Evolutionary conservation across 2,888 invertebrate genomes (phyloP), one percentile per base, ranked within the genome.

Genomic region (Calliphora vomitoria): DNA sequence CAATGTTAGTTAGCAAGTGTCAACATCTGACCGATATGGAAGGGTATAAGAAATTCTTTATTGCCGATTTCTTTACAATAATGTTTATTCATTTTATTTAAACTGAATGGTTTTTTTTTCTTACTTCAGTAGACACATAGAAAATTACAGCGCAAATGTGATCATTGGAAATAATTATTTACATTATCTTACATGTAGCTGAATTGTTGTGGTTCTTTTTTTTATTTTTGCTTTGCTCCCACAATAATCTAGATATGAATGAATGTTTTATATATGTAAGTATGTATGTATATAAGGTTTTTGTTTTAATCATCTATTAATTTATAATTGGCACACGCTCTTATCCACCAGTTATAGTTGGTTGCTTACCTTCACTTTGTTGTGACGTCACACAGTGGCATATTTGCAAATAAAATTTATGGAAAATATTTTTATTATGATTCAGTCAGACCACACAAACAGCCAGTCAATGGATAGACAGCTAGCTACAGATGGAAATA

Each of bases 381-480:
- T 66, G 71, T 83, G 86, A 87, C 86, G 86, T 83, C 86, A 80
- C 86, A 80, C 50, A 64, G 47, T 69, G 55, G 47, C 71, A 72
- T 66, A 58, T 72, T 84, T 72, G n/a, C 4, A 68, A 41, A 62
- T 10, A 11, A 25, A 60, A 68, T 8, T 38, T 38, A 82, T 66
- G 58, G 66, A 66, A 82, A 72, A 58, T 74, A 74, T 66, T 58
- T 83, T 75, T n/a, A 11, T 38, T 38, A 71, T 83, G 82, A 83
- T 71, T 83, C 69, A 83, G 20, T 4, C 31, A 47, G 41, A 31
- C 13, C 47, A 44, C 20, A 44, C 66, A 44, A 44, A 18, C 44
- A 11, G 8, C 44, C 20, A 41, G 38, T 66, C 44, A 66, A n/a
- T 41, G 13, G 10, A 15, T 60, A 18, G 31, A n/a, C 18, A 44